Evolutionary conservation across 2,797 vertebrate genomes (phyloP).

Genomic region (Rhabdomys pumilio): DNA sequence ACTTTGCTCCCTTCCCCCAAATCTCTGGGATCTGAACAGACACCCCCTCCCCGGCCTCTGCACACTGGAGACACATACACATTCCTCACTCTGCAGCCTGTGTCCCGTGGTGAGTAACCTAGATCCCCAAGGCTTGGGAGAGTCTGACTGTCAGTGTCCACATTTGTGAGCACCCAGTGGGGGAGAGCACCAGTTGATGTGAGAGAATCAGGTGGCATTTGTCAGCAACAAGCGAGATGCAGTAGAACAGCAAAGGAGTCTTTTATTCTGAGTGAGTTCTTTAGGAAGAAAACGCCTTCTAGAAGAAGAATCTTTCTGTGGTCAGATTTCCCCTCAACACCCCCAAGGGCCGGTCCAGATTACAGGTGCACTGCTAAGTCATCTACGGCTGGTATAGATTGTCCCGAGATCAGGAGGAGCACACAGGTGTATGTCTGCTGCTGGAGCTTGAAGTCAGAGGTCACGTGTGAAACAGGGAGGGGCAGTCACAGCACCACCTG

Average conservation of each 20-base stretch:
- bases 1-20: constrained; percentile 26
- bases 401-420: too few species aligned
- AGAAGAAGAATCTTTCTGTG: neutral
- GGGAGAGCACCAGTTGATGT: neutral
- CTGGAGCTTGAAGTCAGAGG: neutral
- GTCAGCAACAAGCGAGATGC: rapidly evolving
- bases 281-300: neutral
- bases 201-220: neutral
- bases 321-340: neutral
- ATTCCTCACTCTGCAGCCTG: neutral
- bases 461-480: neutral
- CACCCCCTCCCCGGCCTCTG: neutral
- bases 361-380: neutral
- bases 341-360: neutral
- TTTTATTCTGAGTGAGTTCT: neutral
- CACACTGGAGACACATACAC: neutral
- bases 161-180: neutral
- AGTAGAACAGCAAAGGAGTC: neutral
- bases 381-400: neutral
- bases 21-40: constrained; percentile 53
- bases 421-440: neutral
- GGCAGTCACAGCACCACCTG: neutral
- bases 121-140: neutral
- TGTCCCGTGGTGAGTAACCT: rapidly evolving
- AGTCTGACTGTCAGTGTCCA: neutral